phyloP scores from a whole-genome alignment of 2,888 invertebrate species.

The Antheraea assamensis region DNA sequence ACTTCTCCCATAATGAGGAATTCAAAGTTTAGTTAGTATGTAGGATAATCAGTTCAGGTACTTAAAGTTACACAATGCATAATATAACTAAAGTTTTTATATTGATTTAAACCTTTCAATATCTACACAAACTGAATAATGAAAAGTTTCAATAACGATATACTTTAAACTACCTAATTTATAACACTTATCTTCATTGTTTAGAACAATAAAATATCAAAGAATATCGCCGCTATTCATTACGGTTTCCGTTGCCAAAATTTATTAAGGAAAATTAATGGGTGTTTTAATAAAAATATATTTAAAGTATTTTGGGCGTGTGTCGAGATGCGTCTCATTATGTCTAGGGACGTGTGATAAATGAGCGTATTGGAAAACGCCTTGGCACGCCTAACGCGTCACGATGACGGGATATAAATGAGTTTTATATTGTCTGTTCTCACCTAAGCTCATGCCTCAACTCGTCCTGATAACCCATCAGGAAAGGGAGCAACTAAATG shows the following conservation, averaged over 20 bases:
- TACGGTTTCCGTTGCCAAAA: conserved; percentile 42
- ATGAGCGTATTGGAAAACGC: conserved; percentile 78
- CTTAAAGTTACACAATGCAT: not conserved
- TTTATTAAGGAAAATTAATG: conserved; percentile 51
- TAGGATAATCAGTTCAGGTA: not conserved
- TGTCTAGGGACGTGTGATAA: conserved; percentile 74
- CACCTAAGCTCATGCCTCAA: conserved; percentile 74
- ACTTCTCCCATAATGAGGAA: not conserved
- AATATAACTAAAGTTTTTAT: not conserved
- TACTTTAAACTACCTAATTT: not conserved
- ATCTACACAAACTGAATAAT: not conserved
- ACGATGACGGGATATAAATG: conserved; percentile 77
- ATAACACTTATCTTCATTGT: not conserved
- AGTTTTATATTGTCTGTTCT: conserved; percentile 78
- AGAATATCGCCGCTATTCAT: conserved; percentile 37
- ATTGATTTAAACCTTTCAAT: not conserved
- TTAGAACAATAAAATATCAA: conserved; percentile 23
- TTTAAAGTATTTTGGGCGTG: conserved; percentile 65
- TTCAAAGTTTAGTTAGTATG: not conserved
- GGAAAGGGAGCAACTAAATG: conserved; percentile 60
- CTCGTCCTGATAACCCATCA: conserved; percentile 65
- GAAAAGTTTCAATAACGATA: not conserved
- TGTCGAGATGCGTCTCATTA: conserved; percentile 75
- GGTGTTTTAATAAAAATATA: conserved; percentile 62
- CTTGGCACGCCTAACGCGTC: conserved; percentile 75